A percentile compares a stretch with the other conserved stretches of the same genome.
phyloP scores from a whole-genome alignment of 1,140 invertebrate genomes.

The Oncopeltus fasciatus region DNA sequence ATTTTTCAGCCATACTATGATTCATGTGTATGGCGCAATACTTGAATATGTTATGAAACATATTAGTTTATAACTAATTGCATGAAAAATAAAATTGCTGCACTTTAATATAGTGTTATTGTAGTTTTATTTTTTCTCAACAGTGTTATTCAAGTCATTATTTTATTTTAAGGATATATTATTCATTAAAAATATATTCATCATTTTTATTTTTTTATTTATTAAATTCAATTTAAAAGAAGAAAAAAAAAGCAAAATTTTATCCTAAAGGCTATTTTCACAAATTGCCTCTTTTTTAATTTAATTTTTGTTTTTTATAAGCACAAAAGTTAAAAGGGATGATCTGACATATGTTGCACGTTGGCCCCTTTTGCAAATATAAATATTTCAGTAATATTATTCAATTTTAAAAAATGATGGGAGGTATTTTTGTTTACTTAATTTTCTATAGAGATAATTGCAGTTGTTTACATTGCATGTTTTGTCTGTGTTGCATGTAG shows the following conservation, averaged over 20 bases:
- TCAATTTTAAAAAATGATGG: neutral
- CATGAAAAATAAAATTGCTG: slow-evolving; percentile 6
- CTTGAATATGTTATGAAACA: neutral
- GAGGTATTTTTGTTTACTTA: slow-evolving; percentile 21
- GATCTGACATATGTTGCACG: slow-evolving; percentile 16
- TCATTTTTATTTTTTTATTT: no score
- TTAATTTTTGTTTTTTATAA: neutral
- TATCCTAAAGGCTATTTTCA: neutral
- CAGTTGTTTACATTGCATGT: slow-evolving; percentile 33
- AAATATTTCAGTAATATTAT: neutral
- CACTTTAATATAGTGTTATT: slow-evolving; percentile 3
- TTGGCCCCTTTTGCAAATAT: slow-evolving; percentile 5
- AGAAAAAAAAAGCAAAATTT: neutral
- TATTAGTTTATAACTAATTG: slow-evolving; percentile 9
- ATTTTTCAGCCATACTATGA: neutral
- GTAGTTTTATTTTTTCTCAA: neutral
- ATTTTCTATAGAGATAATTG: slow-evolving; percentile 13
- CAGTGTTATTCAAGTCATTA: neutral
- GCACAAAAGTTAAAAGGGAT: neutral
- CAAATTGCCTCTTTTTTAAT: neutral
- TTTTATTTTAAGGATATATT: neutral
- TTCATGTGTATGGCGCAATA: neutral
- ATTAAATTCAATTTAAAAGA: neutral
- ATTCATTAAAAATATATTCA: no score
- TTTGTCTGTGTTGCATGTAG: slow-evolving; percentile 75